Percentiles rank a stretch among this genome's conserved stretches.
phyloP scores from a whole-genome alignment of 2,888 invertebrate genomes.

The Drosophila leonis region DNA sequence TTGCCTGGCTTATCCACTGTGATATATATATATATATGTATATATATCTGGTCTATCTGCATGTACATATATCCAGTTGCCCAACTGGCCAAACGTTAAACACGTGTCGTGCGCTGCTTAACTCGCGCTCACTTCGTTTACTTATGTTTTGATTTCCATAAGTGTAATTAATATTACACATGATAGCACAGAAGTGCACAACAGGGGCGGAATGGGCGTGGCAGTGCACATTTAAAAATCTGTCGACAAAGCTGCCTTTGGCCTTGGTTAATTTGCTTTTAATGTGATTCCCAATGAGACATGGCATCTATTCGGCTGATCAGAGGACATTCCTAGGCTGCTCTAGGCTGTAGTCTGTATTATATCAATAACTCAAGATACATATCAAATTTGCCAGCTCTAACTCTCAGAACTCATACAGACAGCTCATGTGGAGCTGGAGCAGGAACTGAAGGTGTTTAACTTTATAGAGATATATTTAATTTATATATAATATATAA shows the following conservation, averaged over 20 bases:
- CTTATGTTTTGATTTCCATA: constrained; percentile 65
- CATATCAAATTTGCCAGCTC: too few relatives aligned
- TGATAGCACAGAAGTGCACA: constrained; percentile 5
- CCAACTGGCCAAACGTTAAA: constrained; percentile 9
- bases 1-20: background rate
- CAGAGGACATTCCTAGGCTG: background rate
- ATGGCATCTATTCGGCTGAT: background rate
- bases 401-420: too few relatives aligned
- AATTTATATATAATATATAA: too few relatives aligned
- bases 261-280: background rate
- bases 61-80: background rate
- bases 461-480: background rate
- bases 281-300: background rate
- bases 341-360: too few relatives aligned
- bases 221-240: background rate
- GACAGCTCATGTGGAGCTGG: background rate
- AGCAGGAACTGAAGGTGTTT: background rate
- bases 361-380: too few relatives aligned
- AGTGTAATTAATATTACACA: constrained; percentile 54
- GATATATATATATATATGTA: background rate
- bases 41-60: background rate
- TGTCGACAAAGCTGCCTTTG: background rate
- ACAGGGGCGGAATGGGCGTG: background rate
- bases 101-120: constrained; percentile 55
- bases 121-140: constrained; percentile 56